These are phyloP conservation scores for Genyomyrus donnyi DNA, from an alignment of 2,113 vertebrate genomes.

Conservation along the genomic window DNA sequence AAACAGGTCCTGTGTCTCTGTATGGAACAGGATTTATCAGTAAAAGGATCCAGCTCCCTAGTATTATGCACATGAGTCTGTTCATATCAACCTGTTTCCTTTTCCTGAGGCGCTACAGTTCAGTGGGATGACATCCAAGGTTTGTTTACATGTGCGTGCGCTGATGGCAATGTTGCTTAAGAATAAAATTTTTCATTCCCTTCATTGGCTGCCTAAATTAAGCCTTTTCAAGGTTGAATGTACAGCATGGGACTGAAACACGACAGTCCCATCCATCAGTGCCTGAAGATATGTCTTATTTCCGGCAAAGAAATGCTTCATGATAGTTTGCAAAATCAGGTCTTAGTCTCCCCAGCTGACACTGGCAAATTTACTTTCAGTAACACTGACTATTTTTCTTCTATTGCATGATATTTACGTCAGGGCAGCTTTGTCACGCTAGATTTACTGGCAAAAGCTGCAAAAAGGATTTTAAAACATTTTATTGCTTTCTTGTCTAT, in stretches of 20 bases:
- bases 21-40: neutral
- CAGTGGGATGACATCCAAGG: conserved; percentile 11
- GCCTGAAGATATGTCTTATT: conserved; percentile 25
- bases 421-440: conserved; percentile 5
- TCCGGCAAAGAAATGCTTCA: conserved; percentile 21
- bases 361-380: conserved; percentile 4
- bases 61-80: neutral
- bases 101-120: neutral
- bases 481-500: neutral
- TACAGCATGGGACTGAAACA: conserved; percentile 28
- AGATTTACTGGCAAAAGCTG: neutral
- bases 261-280: conserved; percentile 26
- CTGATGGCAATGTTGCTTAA: conserved; percentile 21
- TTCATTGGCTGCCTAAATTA: conserved; percentile 20
- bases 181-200: conserved; percentile 20
- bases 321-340: conserved; percentile 24
- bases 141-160: conserved; percentile 18
- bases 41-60: neutral
- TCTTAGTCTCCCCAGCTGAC: conserved; percentile 15
- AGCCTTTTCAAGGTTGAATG: conserved; percentile 26
- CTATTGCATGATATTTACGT: neutral
- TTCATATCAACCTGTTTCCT: neutral
- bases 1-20: neutral
- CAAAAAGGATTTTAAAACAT: conserved; percentile 1
- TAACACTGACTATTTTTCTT: neutral